Conservation (phyloP, 2,113 vertebrate species). For the Xiphorhynchus elegans region DNA sequence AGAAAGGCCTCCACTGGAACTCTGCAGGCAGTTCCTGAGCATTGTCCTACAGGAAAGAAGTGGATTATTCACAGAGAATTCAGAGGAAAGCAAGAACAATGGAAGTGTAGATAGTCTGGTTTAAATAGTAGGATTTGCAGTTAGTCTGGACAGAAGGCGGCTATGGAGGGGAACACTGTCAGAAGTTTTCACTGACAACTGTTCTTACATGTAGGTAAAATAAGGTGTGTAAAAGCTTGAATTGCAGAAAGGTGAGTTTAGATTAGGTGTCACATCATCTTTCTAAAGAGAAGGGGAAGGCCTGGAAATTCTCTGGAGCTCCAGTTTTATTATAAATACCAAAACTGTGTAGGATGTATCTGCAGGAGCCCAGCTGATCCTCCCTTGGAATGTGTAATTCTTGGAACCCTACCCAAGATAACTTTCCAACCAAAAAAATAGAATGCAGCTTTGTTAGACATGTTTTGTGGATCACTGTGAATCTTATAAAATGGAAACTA, state of each 20-base stretch:
- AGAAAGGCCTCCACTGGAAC: background rate
- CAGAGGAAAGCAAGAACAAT: background rate
- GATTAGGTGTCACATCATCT: background rate
- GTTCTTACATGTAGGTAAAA: background rate
- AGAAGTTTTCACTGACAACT: background rate
- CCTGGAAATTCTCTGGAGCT: background rate
- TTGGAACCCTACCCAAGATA: background rate
- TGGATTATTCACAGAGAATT: background rate
- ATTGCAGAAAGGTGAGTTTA: background rate
- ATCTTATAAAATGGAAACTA: background rate
- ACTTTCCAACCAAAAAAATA: background rate
- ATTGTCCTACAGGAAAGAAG: background rate
- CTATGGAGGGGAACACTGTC: background rate
- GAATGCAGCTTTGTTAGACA: background rate
- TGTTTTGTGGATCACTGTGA: background rate
- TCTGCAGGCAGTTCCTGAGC: background rate
- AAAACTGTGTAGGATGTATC: background rate
- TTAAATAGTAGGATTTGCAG: background rate
- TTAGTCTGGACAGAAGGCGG: background rate
- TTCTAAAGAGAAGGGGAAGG: background rate
- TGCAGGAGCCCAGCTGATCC: background rate
- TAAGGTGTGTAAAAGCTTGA: background rate
- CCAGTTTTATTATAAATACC: background rate
- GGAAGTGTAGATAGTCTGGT: background rate
- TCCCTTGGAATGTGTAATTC: background rate